These are phyloP conservation scores for Dryocosmus kuriphilus DNA, from an alignment of 2,888 invertebrate species.

Conservation along the genomic window DNA sequence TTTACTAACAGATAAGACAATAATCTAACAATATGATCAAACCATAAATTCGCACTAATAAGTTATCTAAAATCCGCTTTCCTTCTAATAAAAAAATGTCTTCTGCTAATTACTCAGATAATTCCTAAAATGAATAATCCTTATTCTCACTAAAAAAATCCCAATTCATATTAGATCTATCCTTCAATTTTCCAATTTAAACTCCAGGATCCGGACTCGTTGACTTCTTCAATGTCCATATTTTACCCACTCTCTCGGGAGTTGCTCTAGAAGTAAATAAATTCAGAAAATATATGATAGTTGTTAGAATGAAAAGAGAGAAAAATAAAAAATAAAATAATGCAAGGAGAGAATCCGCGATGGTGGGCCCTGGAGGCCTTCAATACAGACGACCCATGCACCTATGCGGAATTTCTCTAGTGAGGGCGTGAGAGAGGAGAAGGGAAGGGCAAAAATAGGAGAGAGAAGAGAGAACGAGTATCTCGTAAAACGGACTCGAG, in stretches of 20 bases:
- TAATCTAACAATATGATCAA: not conserved
- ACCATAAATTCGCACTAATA: not conserved
- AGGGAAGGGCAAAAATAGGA: slow-evolving; percentile 20
- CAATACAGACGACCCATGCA: slow-evolving; percentile 7
- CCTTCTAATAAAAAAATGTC: too few relatives aligned
- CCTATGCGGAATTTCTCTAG: slow-evolving; percentile 50
- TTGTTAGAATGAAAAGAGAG: not conserved
- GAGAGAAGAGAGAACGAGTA: slow-evolving; percentile 29
- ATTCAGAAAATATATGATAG: slow-evolving; percentile 17
- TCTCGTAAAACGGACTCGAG: slow-evolving; percentile 27
- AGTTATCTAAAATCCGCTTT: not conserved
- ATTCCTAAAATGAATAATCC: too few relatives aligned
- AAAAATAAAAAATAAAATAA: slow-evolving; percentile 11
- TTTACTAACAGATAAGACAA: not conserved
- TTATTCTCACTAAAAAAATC: too few relatives aligned
- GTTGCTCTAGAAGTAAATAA: slow-evolving; percentile 14
- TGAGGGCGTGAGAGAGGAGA: slow-evolving; percentile 45
- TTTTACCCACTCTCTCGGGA: not conserved
- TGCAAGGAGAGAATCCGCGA: not conserved
- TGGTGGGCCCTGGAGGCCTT: not conserved
- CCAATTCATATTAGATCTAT: too few relatives aligned
- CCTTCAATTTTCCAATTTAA: not conserved
- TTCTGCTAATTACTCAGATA: too few relatives aligned
- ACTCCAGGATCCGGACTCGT: not conserved
- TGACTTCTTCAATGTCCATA: not conserved